Percentiles rank a stretch among this genome's conserved stretches.
Conservation (phyloP, 2,888 invertebrate species). For the Hirtodrosophila confusa region DNA sequence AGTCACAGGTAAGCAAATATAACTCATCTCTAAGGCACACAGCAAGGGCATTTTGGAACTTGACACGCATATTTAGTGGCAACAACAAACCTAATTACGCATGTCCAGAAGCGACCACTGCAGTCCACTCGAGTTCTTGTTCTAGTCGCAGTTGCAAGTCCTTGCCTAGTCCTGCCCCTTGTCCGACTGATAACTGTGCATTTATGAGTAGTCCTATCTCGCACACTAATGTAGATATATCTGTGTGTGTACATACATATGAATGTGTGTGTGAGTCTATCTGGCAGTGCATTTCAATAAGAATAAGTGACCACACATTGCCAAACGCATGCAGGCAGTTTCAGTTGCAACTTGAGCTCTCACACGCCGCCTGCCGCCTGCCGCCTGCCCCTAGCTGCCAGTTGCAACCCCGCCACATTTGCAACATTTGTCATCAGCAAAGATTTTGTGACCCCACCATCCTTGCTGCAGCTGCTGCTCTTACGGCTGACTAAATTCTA, state of each 20-base stretch:
- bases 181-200: conserved; percentile 39
- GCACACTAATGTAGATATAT: conserved; percentile 21
- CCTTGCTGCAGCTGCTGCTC: not conserved
- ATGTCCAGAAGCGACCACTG: conserved; percentile 63
- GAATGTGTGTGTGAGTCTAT: not conserved
- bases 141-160: not conserved
- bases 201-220: conserved; percentile 49
- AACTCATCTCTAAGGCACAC: not conserved
- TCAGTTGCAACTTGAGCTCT: conserved; percentile 19
- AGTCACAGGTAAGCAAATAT: too few relatives aligned
- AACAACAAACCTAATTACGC: conserved; percentile 78
- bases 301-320: conserved; percentile 39
- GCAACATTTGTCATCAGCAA: conserved; percentile 68
- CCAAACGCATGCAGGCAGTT: conserved; percentile 17
- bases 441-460: conserved; percentile 25
- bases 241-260: not conserved
- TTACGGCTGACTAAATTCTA: conserved; percentile 11
- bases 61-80: conserved; percentile 78
- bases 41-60: conserved; percentile 51
- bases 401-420: conserved; percentile 30
- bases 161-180: not conserved
- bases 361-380: not conserved
- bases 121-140: conserved; percentile 25
- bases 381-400: conserved; percentile 8
- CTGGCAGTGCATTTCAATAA: conserved; percentile 45